Conservation (phyloP, 2,888 invertebrate genomes). For the Hylaea fasciaria region DNA sequence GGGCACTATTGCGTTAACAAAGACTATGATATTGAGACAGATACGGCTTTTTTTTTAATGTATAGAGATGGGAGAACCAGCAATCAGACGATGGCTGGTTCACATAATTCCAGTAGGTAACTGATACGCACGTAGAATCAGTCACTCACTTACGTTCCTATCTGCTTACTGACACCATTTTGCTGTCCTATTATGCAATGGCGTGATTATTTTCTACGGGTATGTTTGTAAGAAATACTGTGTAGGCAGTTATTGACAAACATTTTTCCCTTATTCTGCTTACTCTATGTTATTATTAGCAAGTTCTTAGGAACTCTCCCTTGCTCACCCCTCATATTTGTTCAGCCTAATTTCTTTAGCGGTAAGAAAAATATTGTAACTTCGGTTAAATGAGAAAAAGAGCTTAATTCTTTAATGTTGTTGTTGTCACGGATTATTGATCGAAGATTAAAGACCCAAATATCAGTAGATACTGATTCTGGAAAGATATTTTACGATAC, state of each 20-base stretch:
- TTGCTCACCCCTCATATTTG: constrained; percentile 62
- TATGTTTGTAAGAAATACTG: constrained; percentile 2
- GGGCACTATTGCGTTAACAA: constrained; percentile 39
- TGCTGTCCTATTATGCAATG: too few relatives aligned
- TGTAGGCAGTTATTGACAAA: constrained; percentile 16
- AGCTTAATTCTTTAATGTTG: constrained; percentile 30
- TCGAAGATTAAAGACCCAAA: not conserved
- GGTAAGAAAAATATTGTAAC: constrained; percentile 63
- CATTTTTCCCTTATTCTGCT: constrained; percentile 11
- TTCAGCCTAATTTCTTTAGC: constrained; percentile 66
- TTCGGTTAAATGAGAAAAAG: constrained; percentile 35
- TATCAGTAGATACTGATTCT: too few relatives aligned
- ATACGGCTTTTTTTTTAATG: not conserved
- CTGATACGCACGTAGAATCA: too few relatives aligned
- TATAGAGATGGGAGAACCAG: too few relatives aligned
- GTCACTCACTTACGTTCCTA: too few relatives aligned
- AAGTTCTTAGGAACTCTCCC: constrained; percentile 54
- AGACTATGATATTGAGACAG: constrained; percentile 31
- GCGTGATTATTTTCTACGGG: not conserved
- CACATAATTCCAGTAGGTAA: too few relatives aligned
- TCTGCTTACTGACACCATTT: too few relatives aligned
- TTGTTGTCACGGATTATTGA: constrained; percentile 5
- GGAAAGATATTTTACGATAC: too few relatives aligned
- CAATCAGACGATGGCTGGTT: too few relatives aligned
- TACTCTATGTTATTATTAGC: constrained; percentile 58